Conservation (phyloP, 2,113 vertebrate genomes). For the Tringa solitaria region DNA sequence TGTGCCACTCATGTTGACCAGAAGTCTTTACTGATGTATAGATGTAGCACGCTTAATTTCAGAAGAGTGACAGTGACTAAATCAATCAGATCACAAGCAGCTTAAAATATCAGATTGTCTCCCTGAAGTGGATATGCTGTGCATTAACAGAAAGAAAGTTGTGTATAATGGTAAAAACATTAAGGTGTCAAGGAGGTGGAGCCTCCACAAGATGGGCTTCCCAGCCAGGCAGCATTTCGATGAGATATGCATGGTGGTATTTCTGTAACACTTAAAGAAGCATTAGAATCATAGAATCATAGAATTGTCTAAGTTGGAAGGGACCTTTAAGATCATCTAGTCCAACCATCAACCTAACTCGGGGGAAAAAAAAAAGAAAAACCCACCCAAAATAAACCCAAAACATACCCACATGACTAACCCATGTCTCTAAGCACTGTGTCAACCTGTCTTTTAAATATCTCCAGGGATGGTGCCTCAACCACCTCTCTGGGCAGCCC, state of each 20-base stretch:
- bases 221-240: not conserved
- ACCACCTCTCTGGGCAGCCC: too few species aligned
- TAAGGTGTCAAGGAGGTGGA: not conserved
- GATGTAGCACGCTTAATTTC: not conserved
- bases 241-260: not conserved
- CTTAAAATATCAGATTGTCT: not conserved
- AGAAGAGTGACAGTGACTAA: not conserved
- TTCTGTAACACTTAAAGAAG: not conserved
- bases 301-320: too few species aligned
- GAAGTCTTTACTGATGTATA: not conserved
- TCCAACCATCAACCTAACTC: too few species aligned
- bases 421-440: too few species aligned
- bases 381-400: too few species aligned
- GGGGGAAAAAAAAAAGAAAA: too few species aligned
- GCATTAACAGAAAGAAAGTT: not conserved
- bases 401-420: too few species aligned
- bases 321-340: too few species aligned
- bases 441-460: too few species aligned
- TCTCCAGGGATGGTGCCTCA: too few species aligned
- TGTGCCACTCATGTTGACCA: rapidly evolving
- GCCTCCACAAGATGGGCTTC: not conserved
- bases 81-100: not conserved
- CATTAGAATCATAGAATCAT: too few species aligned
- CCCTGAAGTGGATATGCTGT: not conserved
- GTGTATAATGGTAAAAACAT: not conserved